phyloP scores from a whole-genome alignment of 2,797 vertebrate genomes.

The Anableps anableps region DNA sequence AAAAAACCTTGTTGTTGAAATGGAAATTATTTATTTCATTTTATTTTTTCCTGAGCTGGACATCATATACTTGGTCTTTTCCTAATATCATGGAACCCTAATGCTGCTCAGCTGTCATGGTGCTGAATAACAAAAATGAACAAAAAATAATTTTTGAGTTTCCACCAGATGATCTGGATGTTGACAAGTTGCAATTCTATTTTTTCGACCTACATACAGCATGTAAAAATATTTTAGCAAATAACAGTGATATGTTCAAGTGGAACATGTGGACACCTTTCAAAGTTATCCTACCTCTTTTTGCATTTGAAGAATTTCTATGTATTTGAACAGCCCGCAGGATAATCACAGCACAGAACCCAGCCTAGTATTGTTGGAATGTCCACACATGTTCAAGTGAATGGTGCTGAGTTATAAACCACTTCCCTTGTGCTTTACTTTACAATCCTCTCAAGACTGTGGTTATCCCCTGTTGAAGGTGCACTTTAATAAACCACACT shows the following conservation, averaged over 20 bases:
- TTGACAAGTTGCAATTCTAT: too few species aligned
- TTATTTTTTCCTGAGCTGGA: neutral
- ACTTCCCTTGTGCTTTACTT: neutral
- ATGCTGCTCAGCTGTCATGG: too few species aligned
- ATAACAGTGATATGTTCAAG: neutral
- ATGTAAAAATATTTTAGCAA: too few species aligned
- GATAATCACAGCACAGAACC: neutral
- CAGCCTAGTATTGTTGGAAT: too few species aligned
- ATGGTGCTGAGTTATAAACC: too few species aligned
- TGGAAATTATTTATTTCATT: neutral
- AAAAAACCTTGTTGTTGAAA: neutral
- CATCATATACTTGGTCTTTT: neutral
- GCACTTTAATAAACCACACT: neutral
- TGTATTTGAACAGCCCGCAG: neutral
- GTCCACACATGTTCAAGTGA: too few species aligned
- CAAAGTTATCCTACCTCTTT: neutral
- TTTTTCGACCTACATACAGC: too few species aligned
- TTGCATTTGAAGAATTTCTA: neutral
- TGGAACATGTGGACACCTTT: neutral
- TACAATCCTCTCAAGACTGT: neutral
- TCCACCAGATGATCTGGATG: too few species aligned
- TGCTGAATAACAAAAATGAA: too few species aligned
- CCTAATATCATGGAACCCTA: neutral
- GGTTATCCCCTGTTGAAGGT: neutral
- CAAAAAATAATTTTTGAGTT: too few species aligned